Percentiles rank a stretch among this genome's conserved stretches.
Evolutionary conservation across 2,113 vertebrate species (phyloP).

Genomic region (Engystomops pustulosus): DNA sequence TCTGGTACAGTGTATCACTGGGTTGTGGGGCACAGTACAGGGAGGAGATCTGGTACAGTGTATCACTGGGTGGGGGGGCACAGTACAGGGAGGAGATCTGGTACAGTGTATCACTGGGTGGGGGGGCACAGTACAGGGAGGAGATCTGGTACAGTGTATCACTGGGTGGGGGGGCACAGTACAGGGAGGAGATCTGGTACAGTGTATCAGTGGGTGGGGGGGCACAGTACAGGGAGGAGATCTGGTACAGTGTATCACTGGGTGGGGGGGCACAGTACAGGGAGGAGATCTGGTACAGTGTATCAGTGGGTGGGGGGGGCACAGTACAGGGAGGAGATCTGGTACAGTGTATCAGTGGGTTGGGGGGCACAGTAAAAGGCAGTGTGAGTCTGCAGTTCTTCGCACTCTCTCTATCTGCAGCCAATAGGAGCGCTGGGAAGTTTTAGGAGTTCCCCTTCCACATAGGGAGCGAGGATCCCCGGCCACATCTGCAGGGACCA

Average conservation of each 20-base stretch:
- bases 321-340: conserved; percentile 37
- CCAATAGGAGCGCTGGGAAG: neutral
- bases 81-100: conserved; percentile 36
- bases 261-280: neutral
- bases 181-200: conserved; percentile 38
- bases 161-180: too few species aligned
- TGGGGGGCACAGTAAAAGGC: conserved; percentile 58
- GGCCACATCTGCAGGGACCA: conserved; percentile 13
- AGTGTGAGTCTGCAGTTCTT: neutral
- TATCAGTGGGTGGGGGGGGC: neutral
- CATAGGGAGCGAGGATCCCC: neutral
- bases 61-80: neutral
- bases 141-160: conserved; percentile 14
- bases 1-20: neutral
- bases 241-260: neutral
- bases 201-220: neutral
- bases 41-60: conserved; percentile 32
- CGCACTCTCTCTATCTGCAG: neutral
- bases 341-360: neutral
- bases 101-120: neutral
- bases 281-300: neutral
- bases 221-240: conserved; percentile 35
- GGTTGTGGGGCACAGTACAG: too few species aligned
- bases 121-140: conserved; percentile 35
- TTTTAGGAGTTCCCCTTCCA: conserved; percentile 28